Evolutionary conservation across 1,140 invertebrate species (phyloP).

Genomic region (Euwallacea fornicatus): DNA sequence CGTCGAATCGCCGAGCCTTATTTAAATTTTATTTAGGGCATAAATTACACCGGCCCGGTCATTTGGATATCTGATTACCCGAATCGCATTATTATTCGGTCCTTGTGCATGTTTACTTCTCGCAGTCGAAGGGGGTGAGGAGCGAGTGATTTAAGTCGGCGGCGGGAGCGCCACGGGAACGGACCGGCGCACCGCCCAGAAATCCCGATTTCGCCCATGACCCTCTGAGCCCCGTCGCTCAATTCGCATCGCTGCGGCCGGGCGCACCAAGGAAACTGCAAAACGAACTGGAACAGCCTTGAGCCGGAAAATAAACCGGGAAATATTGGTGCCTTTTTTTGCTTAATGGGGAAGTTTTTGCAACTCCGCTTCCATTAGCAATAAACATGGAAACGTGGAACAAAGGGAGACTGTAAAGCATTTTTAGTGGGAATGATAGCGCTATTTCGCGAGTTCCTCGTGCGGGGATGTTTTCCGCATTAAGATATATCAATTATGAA

Average conservation of each 20-base stretch:
- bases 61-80: slow-evolving; percentile 17
- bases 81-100: slow-evolving; percentile 3
- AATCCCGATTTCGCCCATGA: too few species aligned
- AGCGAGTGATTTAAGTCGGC: not conserved
- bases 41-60: slow-evolving; percentile 11
- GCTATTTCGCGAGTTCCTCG: too few species aligned
- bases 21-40: slow-evolving; percentile 24
- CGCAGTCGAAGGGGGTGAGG: not conserved
- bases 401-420: slow-evolving; percentile 9
- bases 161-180: too few species aligned
- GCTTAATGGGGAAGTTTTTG: slow-evolving; percentile 15
- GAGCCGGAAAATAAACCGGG: not conserved
- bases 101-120: not conserved
- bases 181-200: too few species aligned
- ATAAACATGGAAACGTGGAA: slow-evolving; percentile 7
- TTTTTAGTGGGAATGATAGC: slow-evolving; percentile 3
- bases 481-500: too few species aligned
- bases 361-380: slow-evolving; percentile 13
- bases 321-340: slow-evolving; percentile 10
- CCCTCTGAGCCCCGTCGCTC: too few species aligned
- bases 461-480: too few species aligned
- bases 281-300: not conserved
- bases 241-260: too few species aligned
- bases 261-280: too few species aligned
- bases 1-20: slow-evolving; percentile 16